Evolutionary conservation across 2,797 vertebrate genomes (phyloP), one percentile per base, ranked within the genome.

Genomic region (Coilia nasus): DNA sequence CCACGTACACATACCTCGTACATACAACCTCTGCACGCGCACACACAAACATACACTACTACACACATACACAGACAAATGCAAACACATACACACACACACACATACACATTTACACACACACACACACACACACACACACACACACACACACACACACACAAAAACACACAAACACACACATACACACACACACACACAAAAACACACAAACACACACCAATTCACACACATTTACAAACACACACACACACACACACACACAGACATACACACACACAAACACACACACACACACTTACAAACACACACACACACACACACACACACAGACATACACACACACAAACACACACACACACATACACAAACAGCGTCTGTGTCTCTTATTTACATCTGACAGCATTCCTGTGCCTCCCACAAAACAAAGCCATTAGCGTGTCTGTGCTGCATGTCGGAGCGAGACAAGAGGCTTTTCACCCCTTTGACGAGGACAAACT

Each of bases 361-460:
- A 41, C 35, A 41, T 5, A 41, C 59, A n/a, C 5, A 19, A 17
- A n/a, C 19, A 10, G 25, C 60, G 7, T 4, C 14, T 11, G 31
- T 41, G 17, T 78, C 83, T 84, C 87, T 91, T 35, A 89, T 91
- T 88, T 86, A 87, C 87, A 86, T 81, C 82, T 56, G 88, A 89
- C 88, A 85, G 80, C 19, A 89, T 71, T 83, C 85, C 59, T 81
- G 86, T n/a, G 85, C 84, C 41, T 83, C 82, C 87, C 28, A 84
- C 60, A 86, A 25, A 28, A 83, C 47, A 83, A 87, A 81, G 19
- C 80, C 82, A 88, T 91, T 87, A 88, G 84, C 31, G 84, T 81
- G 2, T 88, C 83, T 84, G 15, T 83, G 84, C 87, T 86, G 87
- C 75, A 80, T 23, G 41, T 81, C 81, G 46, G 17, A 84, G 54